A percentile compares a stretch with the other conserved stretches of the same genome.
Conservation (phyloP, 2,113 vertebrate species). For the Anolis sagrei region DNA sequence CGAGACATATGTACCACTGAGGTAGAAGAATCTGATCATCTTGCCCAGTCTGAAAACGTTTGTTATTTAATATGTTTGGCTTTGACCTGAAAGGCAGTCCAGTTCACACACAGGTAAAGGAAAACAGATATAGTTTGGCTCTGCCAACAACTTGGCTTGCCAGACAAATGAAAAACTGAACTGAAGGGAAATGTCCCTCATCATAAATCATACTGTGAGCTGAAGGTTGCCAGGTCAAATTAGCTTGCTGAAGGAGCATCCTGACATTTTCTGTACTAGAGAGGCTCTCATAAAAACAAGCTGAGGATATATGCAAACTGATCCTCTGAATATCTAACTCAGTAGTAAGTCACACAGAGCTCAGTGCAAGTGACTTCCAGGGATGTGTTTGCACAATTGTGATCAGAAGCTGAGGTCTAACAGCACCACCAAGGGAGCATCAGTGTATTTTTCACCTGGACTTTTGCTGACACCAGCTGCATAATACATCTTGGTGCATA, state of each 20-base stretch:
- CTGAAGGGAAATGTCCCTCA: neutral
- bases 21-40: slow-evolving; percentile 19
- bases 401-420: neutral
- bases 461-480: too few species aligned
- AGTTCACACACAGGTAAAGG: neutral
- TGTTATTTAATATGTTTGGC: neutral
- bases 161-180: neutral
- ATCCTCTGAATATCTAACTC: neutral
- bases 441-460: too few species aligned
- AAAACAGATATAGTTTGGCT: neutral
- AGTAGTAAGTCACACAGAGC: neutral
- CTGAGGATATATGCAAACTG: neutral
- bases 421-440: too few species aligned
- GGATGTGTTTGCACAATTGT: neutral
- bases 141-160: neutral
- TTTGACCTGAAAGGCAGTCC: neutral
- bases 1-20: neutral
- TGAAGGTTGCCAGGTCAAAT: neutral
- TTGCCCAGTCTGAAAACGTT: neutral
- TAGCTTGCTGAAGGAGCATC: neutral
- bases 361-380: neutral
- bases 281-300: neutral
- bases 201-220: neutral
- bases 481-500: too few species aligned
- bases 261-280: neutral